These are phyloP conservation scores for Drosophila biarmipes DNA, from an alignment of 1,140 invertebrate genomes.

Conservation along the genomic window DNA sequence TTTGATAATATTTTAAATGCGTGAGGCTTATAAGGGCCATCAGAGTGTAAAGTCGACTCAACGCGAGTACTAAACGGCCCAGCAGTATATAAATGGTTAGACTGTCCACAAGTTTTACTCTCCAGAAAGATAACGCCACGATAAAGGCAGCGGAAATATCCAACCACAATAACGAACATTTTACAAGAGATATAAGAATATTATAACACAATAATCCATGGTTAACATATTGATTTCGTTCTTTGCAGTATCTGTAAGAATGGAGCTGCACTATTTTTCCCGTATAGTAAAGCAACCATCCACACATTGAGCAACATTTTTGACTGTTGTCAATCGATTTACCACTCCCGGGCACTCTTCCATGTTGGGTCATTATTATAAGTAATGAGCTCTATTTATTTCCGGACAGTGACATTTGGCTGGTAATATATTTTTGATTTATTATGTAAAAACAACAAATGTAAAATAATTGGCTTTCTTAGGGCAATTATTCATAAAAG, in stretches of 20 bases:
- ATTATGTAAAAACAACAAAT: conserved; percentile 3
- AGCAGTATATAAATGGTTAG: neutral
- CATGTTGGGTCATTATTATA: neutral
- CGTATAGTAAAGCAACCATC: conserved; percentile 14
- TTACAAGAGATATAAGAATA: neutral
- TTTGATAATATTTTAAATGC: conserved; percentile 19
- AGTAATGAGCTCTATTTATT: conserved; percentile 17
- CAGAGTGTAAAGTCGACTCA: conserved; percentile 5
- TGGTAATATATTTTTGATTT: neutral
- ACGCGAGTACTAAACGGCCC: neutral
- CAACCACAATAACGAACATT: neutral
- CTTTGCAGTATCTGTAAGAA: conserved; percentile 11
- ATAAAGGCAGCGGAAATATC: conserved; percentile 5
- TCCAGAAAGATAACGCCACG: neutral
- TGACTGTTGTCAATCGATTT: conserved; percentile 1
- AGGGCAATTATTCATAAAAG: neutral
- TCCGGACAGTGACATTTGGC: conserved; percentile 13
- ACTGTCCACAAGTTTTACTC: neutral
- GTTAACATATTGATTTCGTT: conserved; percentile 14
- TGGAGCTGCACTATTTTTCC: conserved; percentile 13
- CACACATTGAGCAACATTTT: conserved; percentile 28
- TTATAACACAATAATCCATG: neutral
- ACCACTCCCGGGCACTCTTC: neutral
- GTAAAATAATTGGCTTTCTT: neutral
- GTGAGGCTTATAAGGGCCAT: conserved; percentile 11